Evolutionary conservation across 2,113 vertebrate species (phyloP), one percentile per base, ranked within the genome.

Genomic region (Lepus timidus): DNA sequence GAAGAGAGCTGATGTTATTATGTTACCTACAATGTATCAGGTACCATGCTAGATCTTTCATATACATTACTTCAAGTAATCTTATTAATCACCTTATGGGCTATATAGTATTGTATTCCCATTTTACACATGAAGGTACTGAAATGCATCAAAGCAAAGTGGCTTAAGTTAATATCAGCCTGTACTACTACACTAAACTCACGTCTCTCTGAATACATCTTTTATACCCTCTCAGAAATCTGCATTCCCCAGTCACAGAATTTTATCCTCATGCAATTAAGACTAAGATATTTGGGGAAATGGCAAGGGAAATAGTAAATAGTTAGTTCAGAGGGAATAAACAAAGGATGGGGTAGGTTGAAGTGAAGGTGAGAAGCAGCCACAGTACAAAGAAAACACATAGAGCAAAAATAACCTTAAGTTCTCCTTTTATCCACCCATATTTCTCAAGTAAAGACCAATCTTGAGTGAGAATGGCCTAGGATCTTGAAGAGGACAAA

Each of bases 61-160:
- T 80, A 44, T 4, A 61, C 9, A 81, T 91, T 81, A 73, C 20
- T 8, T 90, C 39, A 90, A 39, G 23, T 70, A 92, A 82, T 68
- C 19, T 31, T 90, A 76, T 33, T 92, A 62, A 61, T 79, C 29
- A 94, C 19, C 14, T 64, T 55, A 39, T 87, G 49, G 88, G 1
- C 81, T 70, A 85, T 9, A 81, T 0, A 65, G 29, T 27, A 86
- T 25, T 55, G 58, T 49, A 75, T 73, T 78, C 39, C 75, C 49
- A 86, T 74, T 95, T 81, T 84, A 81, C 17, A 87, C 1, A 80
- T 80, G 20, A 93, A 93, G 33, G 94, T 92, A 94, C 13, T 78
- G 23, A 85, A 14, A 68, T 4, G 83, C 36, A 85, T n/a, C 2
- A 4, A 79, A 13, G n/a, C 29, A 49, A 90, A 70, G 49, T 49